Base-by-base conservation (phyloP, 2,797 vertebrate species). In the Leucoraja ocellata region DNA sequence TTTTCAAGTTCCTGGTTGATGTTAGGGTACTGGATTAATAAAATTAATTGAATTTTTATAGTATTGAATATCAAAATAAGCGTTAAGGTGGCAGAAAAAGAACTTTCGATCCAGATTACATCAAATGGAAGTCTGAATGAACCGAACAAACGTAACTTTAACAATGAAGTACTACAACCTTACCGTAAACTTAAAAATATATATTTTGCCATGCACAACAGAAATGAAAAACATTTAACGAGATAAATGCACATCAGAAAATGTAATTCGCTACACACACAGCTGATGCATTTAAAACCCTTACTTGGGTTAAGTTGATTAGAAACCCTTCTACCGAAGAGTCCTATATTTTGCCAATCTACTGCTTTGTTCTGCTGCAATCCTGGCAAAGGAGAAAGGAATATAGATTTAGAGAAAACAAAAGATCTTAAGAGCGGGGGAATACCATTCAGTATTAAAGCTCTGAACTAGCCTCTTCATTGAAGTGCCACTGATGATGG, bases 311-410 rank as follows among this genome's bases (percentile, higher is more conserved):
- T 95, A 94, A 96, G 95, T 94, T 96, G 96, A 96, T 96, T 97
- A 96, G 94, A 95, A 96, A 97, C 96, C 94, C 95, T 96, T 97
- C 97, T 99, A 99, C 97, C 98, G 98, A 95, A 99, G 98, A 86
- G 98, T 99, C 96, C 99, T 99, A 99, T 99, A 99, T 97, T 99
- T 99, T 98, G 98, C 99, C 99, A 99, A 98, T 97, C 99, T 99
- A 99, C 98, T 99, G 99, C 98, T 99, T 97, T 99, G 99, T 97
- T 99, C 99, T 96, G 98, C 98, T 94, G 98, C 98, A 96, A 99
- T 99, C 98, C 99, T 99, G 98, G 96, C 98, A 96, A 94, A 95
- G 95, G 97, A 97, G 97, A 97, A 95, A 96, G 95, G 96, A 94
- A 96, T 95, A 96, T 91, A 97, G 96, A 95, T 94, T 96, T 95